A percentile compares a stretch with the other conserved stretches of the same genome.
phyloP scores from a whole-genome alignment of 1,140 invertebrate species.

The Aphidius ervi region DNA sequence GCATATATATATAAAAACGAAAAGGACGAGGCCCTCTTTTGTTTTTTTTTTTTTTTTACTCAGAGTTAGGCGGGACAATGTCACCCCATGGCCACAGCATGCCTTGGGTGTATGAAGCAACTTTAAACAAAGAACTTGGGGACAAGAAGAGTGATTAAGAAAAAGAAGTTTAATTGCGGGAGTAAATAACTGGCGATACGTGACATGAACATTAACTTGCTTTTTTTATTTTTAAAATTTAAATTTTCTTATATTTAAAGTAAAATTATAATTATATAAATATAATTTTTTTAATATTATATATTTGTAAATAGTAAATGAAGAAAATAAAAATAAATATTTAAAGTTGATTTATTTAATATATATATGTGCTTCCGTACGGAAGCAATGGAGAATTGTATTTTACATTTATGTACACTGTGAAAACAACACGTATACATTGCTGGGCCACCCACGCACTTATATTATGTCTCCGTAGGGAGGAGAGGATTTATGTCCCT shows the following conservation, averaged over 20 bases:
- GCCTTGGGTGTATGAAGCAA: not conserved
- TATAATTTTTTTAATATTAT: no score
- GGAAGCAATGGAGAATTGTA: no score
- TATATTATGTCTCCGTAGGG: slow-evolving; percentile 8
- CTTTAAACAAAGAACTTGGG: slow-evolving; percentile 20
- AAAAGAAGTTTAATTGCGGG: slow-evolving; percentile 25
- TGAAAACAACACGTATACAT: not conserved
- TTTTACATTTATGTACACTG: not conserved
- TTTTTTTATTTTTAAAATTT: not conserved
- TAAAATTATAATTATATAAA: no score
- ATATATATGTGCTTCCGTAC: no score
- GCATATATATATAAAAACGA: not conserved
- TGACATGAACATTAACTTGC: slow-evolving; percentile 19
- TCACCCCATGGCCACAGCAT: not conserved
- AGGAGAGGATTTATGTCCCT: slow-evolving; percentile 19
- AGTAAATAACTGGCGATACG: slow-evolving; percentile 27
- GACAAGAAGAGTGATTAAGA: slow-evolving; percentile 29
- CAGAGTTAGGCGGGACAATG: slow-evolving; percentile 7
- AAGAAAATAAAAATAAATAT: no score
- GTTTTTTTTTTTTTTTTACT: not conserved
- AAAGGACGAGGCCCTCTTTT: slow-evolving; percentile 10
- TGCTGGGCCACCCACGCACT: slow-evolving; percentile 20
- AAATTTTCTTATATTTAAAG: no score
- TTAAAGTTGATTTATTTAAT: no score
- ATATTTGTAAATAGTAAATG: no score